Base-by-base conservation (phyloP, 2,113 vertebrate genomes). In the Cepphus grylle region DNA sequence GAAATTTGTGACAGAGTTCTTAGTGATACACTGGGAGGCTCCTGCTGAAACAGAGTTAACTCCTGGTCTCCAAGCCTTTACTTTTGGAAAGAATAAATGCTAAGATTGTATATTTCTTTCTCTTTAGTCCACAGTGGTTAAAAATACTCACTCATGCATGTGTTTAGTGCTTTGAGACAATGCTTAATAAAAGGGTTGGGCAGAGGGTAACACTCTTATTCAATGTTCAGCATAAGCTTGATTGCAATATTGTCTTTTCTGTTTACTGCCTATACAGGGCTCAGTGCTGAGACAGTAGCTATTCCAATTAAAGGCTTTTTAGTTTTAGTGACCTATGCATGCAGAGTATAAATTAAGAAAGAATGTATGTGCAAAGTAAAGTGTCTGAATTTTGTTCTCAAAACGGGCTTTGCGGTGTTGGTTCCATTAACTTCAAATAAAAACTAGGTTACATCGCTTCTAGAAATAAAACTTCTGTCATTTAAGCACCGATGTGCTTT, bases 141-240 rank as follows among this genome's bases (percentile, higher is more conserved):
- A 91, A 96, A 90, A 94, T 93, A 86, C 12, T 50, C 59, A 40
- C 32, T 85, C 12, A 0, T 63, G 45, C 55, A 2, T 73, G 45
- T 53, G 15, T 66, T 90, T 62, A 29, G 58, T 88, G 74, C 74
- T 93, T 91, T 36, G 55, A 81, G 78, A 91, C 70, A 65, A 62
- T 82, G 53, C 66, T 94, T 97, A 82, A 77, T 95, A 58, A 47
- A 70, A 72, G 89, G n/a, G 11, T 62, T 94, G 89, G 81, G 66
- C 47, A 62, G 61, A 76, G 84, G 70, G 38, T 87, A 16, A 16
- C 15, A 30, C 42, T 53, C 26, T 80, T 63, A 11, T 27, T 85
- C 45, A 62, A 1, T 29, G 59, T 72, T 89, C 87, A 38, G 20
- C 22, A 2, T 50, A 55, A 86, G 62, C 74, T 71, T 95, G 86